Base-by-base conservation (phyloP, 2,797 vertebrate species). In the Falco cherrug region DNA sequence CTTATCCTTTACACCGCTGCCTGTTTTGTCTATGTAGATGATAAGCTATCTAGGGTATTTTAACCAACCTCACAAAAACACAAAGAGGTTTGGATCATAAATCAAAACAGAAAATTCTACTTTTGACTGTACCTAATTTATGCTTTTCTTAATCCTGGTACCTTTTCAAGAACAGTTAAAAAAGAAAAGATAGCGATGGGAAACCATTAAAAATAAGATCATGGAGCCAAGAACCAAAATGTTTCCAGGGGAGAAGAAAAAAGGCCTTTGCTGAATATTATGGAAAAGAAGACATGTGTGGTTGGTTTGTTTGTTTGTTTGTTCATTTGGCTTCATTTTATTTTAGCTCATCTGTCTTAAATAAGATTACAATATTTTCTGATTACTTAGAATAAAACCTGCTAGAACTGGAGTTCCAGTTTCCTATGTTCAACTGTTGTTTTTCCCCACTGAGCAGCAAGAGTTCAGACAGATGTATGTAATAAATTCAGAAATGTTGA, bases 401-500 rank as follows among this genome's bases (percentile, higher is more conserved):
- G 81, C 71, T 56, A 63, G 60, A 89, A 74, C 20, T 68, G 65
- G 45, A 65, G 76, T 71, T 93, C 88, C 71, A 41, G n/a, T 76
- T 94, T 94, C 83, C 67, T 95, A 64, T 65, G 90, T 97, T 96
- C 59, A 87, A 83, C 57, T 92, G 89, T 65, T 94, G 70, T 65
- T 91, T 92, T 87, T 96, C 90, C 94, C 92, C 71, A 76, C 95
- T 61, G 95, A 96, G 95, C 91, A 86, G 88, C 93, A 87, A 97
- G 97, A 97, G 93, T 94, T 93, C 95, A 98, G 97, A 98, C 98
- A 98, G 89, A 97, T 98, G 98, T 96, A 93, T 97, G 97, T 96
- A 97, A 98, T 97, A 95, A 96, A 97, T 96, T 94, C 93, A 95
- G 96, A 95, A 96, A 95, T 56, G 87, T 75, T 97, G 97, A 96